Percentiles rank a stretch among this genome's conserved stretches.
Conservation (phyloP, 1,140 invertebrate genomes). For the Procambarus clarkii region DNA sequence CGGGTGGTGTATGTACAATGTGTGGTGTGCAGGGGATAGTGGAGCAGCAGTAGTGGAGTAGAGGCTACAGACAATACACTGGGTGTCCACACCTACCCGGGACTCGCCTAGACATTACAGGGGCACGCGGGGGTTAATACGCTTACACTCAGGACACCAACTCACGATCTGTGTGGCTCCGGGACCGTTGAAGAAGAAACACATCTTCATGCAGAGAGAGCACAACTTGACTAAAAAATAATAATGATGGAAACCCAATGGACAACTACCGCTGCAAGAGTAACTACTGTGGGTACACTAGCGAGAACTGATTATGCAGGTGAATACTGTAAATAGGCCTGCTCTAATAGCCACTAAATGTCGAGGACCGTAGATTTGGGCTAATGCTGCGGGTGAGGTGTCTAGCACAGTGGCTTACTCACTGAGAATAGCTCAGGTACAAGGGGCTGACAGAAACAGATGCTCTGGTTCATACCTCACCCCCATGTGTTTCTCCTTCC, state of each 20-base stretch:
- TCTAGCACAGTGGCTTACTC: conserved; percentile 72
- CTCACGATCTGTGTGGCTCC: conserved; percentile 73
- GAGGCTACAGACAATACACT: conserved; percentile 68
- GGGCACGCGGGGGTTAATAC: conserved; percentile 69
- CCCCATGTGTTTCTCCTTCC: conserved; percentile 72
- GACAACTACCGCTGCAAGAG: conserved; percentile 72
- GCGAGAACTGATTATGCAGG: conserved; percentile 72
- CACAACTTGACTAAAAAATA: conserved; percentile 72
- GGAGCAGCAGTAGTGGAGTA: conserved; percentile 70
- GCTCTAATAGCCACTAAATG: conserved; percentile 71
- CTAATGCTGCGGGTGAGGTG: conserved; percentile 71
- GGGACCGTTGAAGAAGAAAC: conserved; percentile 73
- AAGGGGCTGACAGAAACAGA: conserved; percentile 71
- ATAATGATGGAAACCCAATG: conserved; percentile 72
- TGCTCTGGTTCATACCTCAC: conserved; percentile 72
- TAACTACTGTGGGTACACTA: conserved; percentile 71
- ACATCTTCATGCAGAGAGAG: conserved; percentile 73
- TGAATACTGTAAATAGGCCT: conserved; percentile 72
- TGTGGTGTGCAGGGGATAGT: conserved; percentile 70
- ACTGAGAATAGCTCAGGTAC: conserved; percentile 71
- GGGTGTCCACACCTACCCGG: conserved; percentile 71
- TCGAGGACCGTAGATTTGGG: conserved; percentile 70
- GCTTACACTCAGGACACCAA: conserved; percentile 72
- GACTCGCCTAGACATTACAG: conserved; percentile 71
- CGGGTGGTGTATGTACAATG: conserved; percentile 70